Evolutionary conservation across 2,888 invertebrate species (phyloP).

Genomic region (Schizotus pectinicornis): DNA sequence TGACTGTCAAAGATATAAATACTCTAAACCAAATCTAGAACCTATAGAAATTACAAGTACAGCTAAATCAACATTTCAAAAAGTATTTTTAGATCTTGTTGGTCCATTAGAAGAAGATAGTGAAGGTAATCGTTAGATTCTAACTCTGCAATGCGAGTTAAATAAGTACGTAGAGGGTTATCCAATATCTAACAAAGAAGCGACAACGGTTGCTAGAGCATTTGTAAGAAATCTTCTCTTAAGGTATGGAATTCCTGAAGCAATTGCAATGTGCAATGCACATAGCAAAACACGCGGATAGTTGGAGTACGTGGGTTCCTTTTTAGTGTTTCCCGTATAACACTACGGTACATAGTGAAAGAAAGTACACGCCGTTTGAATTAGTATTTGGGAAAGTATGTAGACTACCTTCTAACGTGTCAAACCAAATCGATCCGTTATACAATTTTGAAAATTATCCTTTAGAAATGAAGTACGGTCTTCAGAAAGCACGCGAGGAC

Average conservation of each 20-base stretch:
- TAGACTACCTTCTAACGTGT: not conserved
- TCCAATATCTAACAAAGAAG: conserved; percentile 23
- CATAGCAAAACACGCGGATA: not conserved
- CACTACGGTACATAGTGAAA: not conserved
- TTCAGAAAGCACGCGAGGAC: too few species aligned
- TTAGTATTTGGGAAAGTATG: not conserved
- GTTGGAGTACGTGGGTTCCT: not conserved
- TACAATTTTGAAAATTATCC: not conserved
- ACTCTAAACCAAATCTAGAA: conserved; percentile 12
- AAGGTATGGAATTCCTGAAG: conserved; percentile 20
- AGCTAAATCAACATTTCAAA: conserved; percentile 26
- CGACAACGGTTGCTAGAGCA: conserved; percentile 20
- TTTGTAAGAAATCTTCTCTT: conserved; percentile 32
- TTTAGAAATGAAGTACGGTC: not conserved
- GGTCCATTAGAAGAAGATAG: too few species aligned
- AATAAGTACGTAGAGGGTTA: conserved; percentile 22
- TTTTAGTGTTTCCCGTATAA: too few species aligned
- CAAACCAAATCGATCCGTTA: not conserved
- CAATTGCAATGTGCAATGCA: conserved; percentile 12
- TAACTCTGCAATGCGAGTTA: conserved; percentile 11
- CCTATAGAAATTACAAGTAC: conserved; percentile 23
- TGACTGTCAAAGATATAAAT: not conserved
- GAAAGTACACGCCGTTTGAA: not conserved
- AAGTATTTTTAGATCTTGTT: conserved; percentile 13
- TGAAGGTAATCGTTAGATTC: conserved; percentile 10